Evolutionary conservation across 2,888 invertebrate genomes (phyloP).

Genomic region (Lasioglossum pauxillum): DNA sequence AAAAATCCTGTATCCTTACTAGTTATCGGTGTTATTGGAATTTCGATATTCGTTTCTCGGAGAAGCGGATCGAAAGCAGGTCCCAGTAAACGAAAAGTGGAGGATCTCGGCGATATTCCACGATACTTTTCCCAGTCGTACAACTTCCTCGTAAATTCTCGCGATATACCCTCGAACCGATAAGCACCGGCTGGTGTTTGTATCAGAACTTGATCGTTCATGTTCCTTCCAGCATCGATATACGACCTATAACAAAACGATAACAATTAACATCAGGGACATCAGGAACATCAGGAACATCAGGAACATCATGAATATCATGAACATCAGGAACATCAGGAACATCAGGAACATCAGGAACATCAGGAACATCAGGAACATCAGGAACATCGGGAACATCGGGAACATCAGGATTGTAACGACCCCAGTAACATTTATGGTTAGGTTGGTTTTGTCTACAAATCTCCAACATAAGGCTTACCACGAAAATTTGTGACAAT

Average conservation of each 20-base stretch:
- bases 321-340: too few relatives aligned
- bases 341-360: background rate
- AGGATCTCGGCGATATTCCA: constrained; percentile 93
- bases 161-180: constrained; percentile 93
- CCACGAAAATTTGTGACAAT: too few relatives aligned
- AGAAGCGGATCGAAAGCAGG: constrained; percentile 79
- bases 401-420: background rate
- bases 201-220: constrained; percentile 88
- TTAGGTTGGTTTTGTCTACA: too few relatives aligned
- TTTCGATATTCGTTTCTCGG: constrained; percentile 32
- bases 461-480: too few relatives aligned
- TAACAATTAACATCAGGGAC: background rate
- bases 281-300: background rate
- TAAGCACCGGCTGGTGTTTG: constrained; percentile 93
- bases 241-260: constrained; percentile 29
- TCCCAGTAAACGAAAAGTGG: constrained; percentile 92
- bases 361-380: background rate
- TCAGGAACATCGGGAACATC: background rate
- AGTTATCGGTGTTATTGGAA: constrained; percentile 22
- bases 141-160: constrained; percentile 94
- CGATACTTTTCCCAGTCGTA: constrained; percentile 97
- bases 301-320: too few relatives aligned
- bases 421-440: background rate
- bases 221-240: constrained; percentile 16
- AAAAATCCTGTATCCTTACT: constrained; percentile 24